Base-by-base conservation (phyloP, 2,888 invertebrate genomes). In the Capitulum mitella region DNA sequence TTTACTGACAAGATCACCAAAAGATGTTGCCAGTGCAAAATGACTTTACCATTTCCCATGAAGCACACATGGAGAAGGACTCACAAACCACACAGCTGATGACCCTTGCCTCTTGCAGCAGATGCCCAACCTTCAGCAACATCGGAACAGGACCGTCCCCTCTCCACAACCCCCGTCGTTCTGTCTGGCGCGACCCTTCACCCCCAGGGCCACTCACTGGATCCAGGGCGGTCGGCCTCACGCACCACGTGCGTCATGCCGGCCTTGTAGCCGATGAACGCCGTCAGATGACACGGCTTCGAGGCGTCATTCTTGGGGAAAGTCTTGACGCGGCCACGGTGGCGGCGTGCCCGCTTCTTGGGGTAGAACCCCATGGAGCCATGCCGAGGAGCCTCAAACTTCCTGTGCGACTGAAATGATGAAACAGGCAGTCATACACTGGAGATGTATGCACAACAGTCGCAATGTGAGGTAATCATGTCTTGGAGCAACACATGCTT, bases 301-400 rank as follows among this genome's bases (percentile, higher is more conserved):
- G 89, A 91, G 48, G 93, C 89, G 86, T 99, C 97, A 91, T 99
- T 99, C 86, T 94, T 98, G 51, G 99, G 99, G 90, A 98, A 99
- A 79, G 98, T 95, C 95, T 99, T 99, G 82, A 97, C 95, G 88
- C 98, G 98, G 84, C 99, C 99, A 88, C 98, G 94, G 89, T 97
- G 97, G 85, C 97, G 92, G 83, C 91, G 91, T 83, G 96, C 93
- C 83, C 99, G 91, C 89, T 99, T 99, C 89, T 98, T 98, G 85
- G 99, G 99, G 88, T 98, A 94, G 91, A 99, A 99, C 84, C 98
- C 98, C 95, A 99, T 97, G 79, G 98, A 98, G 84, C 99, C 99
- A 91, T 99, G 99, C 84, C 99, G 94, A 84, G 99, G 99, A 75
- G 98, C 98, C 86, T 97, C 98, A 88, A 99, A 99, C 87, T 99